Conservation (phyloP, 2,888 invertebrate genomes). For the Axea sp. region DNA sequence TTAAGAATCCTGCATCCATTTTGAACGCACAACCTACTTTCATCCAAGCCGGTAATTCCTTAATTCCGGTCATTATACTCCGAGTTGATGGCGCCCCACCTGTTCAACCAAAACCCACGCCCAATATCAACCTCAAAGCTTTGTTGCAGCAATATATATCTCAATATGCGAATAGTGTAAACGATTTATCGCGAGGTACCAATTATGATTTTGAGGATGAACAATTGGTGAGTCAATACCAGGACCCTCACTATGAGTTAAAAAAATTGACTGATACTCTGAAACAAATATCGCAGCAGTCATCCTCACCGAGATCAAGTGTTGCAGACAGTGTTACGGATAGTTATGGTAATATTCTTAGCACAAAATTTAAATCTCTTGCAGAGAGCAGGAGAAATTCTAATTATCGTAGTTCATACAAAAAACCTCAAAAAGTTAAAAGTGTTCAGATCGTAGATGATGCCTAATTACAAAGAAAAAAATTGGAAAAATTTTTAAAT, state of each 20-base stretch:
- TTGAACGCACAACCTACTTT: constrained; percentile 77
- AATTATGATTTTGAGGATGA: constrained; percentile 66
- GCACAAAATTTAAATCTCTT: constrained; percentile 21
- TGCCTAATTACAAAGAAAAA: constrained; percentile 65
- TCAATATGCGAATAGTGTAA: constrained; percentile 73
- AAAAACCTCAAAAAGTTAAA: constrained; percentile 71
- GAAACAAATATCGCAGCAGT: constrained; percentile 63
- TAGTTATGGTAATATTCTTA: constrained; percentile 54
- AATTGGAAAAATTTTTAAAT: constrained; percentile 33
- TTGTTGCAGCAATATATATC: constrained; percentile 75
- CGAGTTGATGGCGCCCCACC: constrained; percentile 76
- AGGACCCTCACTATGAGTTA: constrained; percentile 70
- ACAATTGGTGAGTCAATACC: constrained; percentile 1
- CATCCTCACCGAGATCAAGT: constrained; percentile 21
- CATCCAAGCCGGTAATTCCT: constrained; percentile 75
- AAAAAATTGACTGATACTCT: constrained; percentile 70
- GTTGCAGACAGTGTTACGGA: constrained; percentile 37
- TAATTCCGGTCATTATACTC: constrained; percentile 77
- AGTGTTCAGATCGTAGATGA: constrained; percentile 76
- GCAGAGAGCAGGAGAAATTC: constrained; percentile 21
- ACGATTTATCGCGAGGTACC: constrained; percentile 66
- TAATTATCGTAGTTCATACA: constrained; percentile 25
- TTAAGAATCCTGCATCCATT: constrained; percentile 76
- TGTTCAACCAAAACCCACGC: constrained; percentile 66
- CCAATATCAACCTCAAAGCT: constrained; percentile 76